These are phyloP conservation scores for Adelges cooleyi DNA, from an alignment of 1,140 invertebrate genomes.

Conservation along the genomic window DNA sequence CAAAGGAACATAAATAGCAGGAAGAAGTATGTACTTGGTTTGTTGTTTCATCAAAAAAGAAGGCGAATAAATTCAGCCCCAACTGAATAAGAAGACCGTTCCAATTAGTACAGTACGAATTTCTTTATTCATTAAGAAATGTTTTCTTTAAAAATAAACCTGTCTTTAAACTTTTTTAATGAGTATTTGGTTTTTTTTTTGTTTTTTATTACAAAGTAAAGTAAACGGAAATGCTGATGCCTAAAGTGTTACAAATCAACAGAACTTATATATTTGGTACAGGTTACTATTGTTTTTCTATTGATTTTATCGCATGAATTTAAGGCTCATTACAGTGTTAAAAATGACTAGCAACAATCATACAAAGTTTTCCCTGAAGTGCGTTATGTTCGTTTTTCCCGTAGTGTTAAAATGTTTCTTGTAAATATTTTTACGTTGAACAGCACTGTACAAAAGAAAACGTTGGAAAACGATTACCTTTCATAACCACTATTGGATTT, in stretches of 20 bases:
- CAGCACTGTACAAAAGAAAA: too few relatives aligned
- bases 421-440: too few relatives aligned
- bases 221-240: neutral
- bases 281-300: neutral
- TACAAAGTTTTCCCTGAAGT: too few relatives aligned
- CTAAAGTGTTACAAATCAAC: neutral
- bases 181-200: neutral
- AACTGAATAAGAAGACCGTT: neutral
- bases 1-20: constrained; percentile 1
- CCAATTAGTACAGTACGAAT: constrained; percentile 8
- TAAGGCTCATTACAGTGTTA: too few relatives aligned
- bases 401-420: too few relatives aligned
- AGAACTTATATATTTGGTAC: neutral
- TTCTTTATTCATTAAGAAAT: neutral
- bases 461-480: too few relatives aligned
- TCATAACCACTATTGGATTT: too few relatives aligned
- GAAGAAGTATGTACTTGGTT: neutral
- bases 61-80: neutral
- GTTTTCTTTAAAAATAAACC: neutral
- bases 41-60: neutral
- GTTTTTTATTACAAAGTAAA: constrained; percentile 1
- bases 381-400: too few relatives aligned
- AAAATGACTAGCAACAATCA: too few relatives aligned
- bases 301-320: too few relatives aligned
- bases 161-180: neutral